A percentile compares a stretch with the other conserved stretches of the same genome.
phyloP scores from a whole-genome alignment of 2,888 invertebrate genomes.

The Drosophila incognita region DNA sequence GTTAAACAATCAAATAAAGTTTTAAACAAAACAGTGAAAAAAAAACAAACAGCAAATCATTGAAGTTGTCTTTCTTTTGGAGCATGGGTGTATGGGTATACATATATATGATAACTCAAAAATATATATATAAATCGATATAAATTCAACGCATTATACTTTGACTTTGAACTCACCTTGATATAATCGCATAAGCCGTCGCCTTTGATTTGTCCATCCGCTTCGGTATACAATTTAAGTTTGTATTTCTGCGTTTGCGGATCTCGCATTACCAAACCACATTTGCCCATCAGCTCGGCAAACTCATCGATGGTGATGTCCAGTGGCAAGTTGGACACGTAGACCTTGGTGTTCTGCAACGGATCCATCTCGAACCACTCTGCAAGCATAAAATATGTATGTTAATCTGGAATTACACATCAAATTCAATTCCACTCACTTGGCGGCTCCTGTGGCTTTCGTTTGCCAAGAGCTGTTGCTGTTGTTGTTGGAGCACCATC shows the following conservation, averaged over 20 bases:
- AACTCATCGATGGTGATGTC: conserved; percentile 96
- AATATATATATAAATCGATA: not conserved
- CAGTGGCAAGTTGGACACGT: conserved; percentile 95
- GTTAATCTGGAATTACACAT: not conserved
- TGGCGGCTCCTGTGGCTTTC: conserved; percentile 86
- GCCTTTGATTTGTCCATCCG: conserved; percentile 94
- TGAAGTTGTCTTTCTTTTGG: not conserved
- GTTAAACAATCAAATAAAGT: conserved; percentile 70
- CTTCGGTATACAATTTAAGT: conserved; percentile 95
- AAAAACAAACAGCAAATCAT: conserved; percentile 13
- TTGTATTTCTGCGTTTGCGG: conserved; percentile 92
- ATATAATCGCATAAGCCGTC: conserved; percentile 98
- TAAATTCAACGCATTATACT: not conserved
- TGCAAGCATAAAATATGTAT: conserved; percentile 63
- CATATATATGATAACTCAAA: not conserved
- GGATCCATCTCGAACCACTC: conserved; percentile 98
- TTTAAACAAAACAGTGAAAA: conserved; percentile 68
- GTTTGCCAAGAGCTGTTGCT: conserved; percentile 71
- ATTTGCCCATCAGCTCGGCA: conserved; percentile 97
- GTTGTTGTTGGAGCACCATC: conserved; percentile 21
- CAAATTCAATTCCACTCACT: conserved; percentile 66
- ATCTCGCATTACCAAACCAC: conserved; percentile 97
- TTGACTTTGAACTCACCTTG: conserved; percentile 87
- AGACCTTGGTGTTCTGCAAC: conserved; percentile 96
- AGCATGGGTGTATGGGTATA: not conserved